Evolutionary conservation across 2,888 invertebrate species (phyloP), one percentile per base, ranked within the genome.

Genomic region (Dorcus parallelipipedus): DNA sequence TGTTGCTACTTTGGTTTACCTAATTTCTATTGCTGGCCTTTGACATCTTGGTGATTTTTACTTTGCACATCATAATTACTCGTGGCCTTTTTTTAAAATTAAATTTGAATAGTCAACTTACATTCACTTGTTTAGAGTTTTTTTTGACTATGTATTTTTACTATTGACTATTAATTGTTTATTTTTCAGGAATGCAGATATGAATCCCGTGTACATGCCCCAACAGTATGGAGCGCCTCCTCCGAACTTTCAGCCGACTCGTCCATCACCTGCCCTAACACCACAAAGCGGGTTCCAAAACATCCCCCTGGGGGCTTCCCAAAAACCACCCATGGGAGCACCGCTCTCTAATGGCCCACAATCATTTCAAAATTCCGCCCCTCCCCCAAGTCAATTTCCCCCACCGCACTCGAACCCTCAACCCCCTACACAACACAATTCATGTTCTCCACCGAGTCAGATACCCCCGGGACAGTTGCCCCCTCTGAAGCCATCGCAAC

Each of bases 141-240:
- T 33, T 33, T 33, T 33, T 33, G 20, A 14, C 14, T 14, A n/a
- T n/a, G 20, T 20, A 20, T 20, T 20, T 20, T 20, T 3, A 20
- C n/a, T n/a, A n/a, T n/a, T n/a, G n/a, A n/a, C n/a, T n/a, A 20
- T 20, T 20, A 3, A n/a, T n/a, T 20, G 20, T 33, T 33, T 33
- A 42, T 49, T 17, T 58, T 60, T 63, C 67, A 51, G 60, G 70
- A 69, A 62, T 58, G 67, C 63, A 68, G 73, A 60, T 57, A 83
- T 83, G 83, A 82, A 83, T 77, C 80, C 82, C 38, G 81, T 81
- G 62, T 82, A 80, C 65, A 73, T 81, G 70, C 78, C 76, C 43
- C 78, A 73, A 54, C 75, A 74, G 58, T 70, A 68, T 65, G 69
- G 63, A 9, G 66, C 64, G 17, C 69, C 66, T 53, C 66, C 60